These are phyloP conservation scores for Druon quercuslanigerum DNA, from an alignment of 1,140 invertebrate genomes.

Conservation along the genomic window DNA sequence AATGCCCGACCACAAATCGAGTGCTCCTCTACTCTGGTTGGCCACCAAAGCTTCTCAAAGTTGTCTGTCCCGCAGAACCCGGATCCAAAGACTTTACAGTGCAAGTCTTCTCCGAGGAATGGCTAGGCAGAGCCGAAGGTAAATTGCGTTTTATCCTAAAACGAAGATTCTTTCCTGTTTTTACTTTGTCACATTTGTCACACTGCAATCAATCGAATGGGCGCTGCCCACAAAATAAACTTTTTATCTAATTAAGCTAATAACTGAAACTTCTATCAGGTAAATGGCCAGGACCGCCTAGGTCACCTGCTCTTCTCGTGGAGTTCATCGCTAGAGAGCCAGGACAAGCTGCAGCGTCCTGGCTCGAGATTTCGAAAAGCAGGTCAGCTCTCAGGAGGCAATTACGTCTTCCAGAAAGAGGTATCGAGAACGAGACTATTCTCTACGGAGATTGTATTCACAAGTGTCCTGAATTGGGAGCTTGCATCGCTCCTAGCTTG, in stretches of 20 bases:
- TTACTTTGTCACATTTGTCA: too few relatives aligned
- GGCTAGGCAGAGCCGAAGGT: constrained; percentile 74
- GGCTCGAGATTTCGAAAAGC: constrained; percentile 84
- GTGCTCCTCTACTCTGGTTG: constrained; percentile 71
- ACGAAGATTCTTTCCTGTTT: too few relatives aligned
- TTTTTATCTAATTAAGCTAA: too few relatives aligned
- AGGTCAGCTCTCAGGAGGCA: constrained; percentile 80
- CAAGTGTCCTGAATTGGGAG: constrained; percentile 91
- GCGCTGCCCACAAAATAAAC: too few relatives aligned
- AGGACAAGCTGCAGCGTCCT: constrained; percentile 82
- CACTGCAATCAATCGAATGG: too few relatives aligned
- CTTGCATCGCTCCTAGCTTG: constrained; percentile 88
- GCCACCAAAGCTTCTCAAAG: constrained; percentile 80
- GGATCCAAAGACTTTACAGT: constrained; percentile 81
- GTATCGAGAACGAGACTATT: constrained; percentile 78
- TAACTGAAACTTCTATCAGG: constrained; percentile 36
- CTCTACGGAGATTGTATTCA: constrained; percentile 79
- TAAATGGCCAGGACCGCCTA: constrained; percentile 68
- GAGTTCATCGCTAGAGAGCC: constrained; percentile 84
- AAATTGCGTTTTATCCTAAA: background rate
- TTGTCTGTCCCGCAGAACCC: constrained; percentile 84
- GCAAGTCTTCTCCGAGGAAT: constrained; percentile 85
- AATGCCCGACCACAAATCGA: constrained; percentile 74
- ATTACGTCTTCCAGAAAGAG: constrained; percentile 71
- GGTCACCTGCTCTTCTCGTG: constrained; percentile 80